Evolutionary conservation across 2,797 vertebrate genomes (phyloP), one percentile per base, ranked within the genome.

Genomic region (Odontamblyopus lacepedii): DNA sequence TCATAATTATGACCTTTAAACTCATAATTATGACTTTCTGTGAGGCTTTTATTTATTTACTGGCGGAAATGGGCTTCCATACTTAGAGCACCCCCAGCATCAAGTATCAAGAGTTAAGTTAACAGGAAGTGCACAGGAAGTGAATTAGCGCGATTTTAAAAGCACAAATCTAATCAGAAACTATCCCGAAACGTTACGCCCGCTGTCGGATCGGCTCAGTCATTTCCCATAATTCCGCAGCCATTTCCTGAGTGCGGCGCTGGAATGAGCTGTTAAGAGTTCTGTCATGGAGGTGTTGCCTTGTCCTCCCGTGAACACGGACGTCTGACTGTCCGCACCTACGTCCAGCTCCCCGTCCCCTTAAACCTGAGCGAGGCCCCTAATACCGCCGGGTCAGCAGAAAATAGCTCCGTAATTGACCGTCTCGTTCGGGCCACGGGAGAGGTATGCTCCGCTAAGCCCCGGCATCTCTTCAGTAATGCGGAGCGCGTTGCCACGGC

Each of bases 401-500:
- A 89, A 92, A 93, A 94, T 92, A 93, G 87, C 78, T 73, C 48
- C 72, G 84, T 91, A 92, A 93, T 92, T 92, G 78, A 81, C 82
- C 69, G 82, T 72, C 81, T 82, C 89, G 78, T 90, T 70, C 79
- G 74, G 76, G 72, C 74, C 51, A 56, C 74, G 72, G 56, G 72
- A 6, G 67, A 71, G 70, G 80, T 56, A 56, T 56, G 82, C 82
- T 84, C 66, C 0, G n/a, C 56, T 85, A 87, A 89, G 84, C 84
- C 78, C 78, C n/a, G 65, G 76, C 77, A 63, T 88, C 77, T 84
- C 69, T 3, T 65, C 73, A 18, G 74, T 56, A 66, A 38, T 27
- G 65, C 53, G 38, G 60, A 50, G 75, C 73, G 50, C 70, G 29
- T 89, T 76, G 26, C 90, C 74, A 78, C 84, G 73, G 84, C 87